Evolutionary conservation across 2,888 invertebrate species (phyloP).

Genomic region (Glyphotaelius pellucidus): DNA sequence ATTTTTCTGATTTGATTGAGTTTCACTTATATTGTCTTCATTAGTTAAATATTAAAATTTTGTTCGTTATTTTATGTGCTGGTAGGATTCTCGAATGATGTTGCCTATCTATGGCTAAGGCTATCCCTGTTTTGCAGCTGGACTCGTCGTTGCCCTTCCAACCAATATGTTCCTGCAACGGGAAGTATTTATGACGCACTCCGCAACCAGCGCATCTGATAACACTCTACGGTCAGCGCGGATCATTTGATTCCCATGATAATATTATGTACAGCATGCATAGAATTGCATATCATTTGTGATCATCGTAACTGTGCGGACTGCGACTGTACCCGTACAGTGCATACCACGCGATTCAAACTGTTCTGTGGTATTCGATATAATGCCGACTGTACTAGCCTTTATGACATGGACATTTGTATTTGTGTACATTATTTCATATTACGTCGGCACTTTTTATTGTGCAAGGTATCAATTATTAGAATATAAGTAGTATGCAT

Average conservation of each 20-base stretch:
- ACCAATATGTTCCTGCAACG: neutral
- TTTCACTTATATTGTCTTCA: no score
- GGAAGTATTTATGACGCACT: neutral
- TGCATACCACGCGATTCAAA: neutral
- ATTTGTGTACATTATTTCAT: no score
- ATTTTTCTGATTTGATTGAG: no score
- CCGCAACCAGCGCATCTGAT: neutral
- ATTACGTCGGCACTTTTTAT: no score
- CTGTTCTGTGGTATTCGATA: neutral
- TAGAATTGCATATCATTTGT: neutral
- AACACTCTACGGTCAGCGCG: neutral
- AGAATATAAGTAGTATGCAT: no score
- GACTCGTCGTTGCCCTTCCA: no score
- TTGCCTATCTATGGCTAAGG: no score
- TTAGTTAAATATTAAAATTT: no score
- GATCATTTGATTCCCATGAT: neutral
- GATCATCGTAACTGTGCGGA: neutral
- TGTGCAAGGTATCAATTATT: no score
- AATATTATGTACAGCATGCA: neutral
- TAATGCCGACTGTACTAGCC: neutral
- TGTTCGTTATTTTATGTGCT: no score
- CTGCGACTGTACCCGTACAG: neutral
- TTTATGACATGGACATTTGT: neutral
- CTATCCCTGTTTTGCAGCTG: no score
- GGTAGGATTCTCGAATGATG: no score